These are phyloP conservation scores for Hyla sarda DNA, from an alignment of 2,113 vertebrate genomes.

Conservation along the genomic window DNA sequence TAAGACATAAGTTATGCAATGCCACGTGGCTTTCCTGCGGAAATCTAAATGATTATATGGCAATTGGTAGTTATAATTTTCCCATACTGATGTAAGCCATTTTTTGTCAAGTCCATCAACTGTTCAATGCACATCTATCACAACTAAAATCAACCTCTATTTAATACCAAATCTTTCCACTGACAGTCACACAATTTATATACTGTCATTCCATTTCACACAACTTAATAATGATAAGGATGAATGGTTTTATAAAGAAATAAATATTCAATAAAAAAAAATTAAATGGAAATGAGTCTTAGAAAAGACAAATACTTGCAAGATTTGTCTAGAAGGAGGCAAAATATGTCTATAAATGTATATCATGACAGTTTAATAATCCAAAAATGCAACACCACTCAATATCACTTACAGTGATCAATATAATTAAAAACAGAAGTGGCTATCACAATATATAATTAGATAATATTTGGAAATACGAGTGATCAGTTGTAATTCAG, in stretches of 20 bases:
- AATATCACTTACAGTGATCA: slow-evolving; percentile 67
- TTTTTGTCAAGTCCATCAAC: slow-evolving; percentile 40
- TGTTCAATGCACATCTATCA: slow-evolving; percentile 68
- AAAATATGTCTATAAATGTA: slow-evolving; percentile 63
- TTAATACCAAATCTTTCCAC: slow-evolving; percentile 67
- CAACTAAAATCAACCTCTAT: no score
- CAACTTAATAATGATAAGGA: slow-evolving; percentile 62
- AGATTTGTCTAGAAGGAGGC: slow-evolving; percentile 66
- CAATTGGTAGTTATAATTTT: background rate
- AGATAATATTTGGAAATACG: slow-evolving; percentile 52
- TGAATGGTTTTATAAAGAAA: slow-evolving; percentile 74
- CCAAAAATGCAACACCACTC: slow-evolving; percentile 67
- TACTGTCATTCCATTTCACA: slow-evolving; percentile 70
- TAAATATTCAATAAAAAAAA: slow-evolving; percentile 73
- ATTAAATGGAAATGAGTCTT: slow-evolving; percentile 67
- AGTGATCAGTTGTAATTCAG: no score
- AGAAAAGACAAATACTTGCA: slow-evolving; percentile 61
- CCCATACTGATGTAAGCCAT: background rate
- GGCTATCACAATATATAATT: slow-evolving; percentile 63
- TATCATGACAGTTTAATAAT: slow-evolving; percentile 69
- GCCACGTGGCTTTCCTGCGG: background rate
- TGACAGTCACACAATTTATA: slow-evolving; percentile 70
- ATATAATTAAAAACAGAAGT: slow-evolving; percentile 65
- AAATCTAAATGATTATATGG: background rate
- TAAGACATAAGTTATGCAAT: background rate